These are phyloP conservation scores for Enteromius thamalakanensis DNA, from an alignment of 2,797 vertebrate species.

Conservation along the genomic window DNA sequence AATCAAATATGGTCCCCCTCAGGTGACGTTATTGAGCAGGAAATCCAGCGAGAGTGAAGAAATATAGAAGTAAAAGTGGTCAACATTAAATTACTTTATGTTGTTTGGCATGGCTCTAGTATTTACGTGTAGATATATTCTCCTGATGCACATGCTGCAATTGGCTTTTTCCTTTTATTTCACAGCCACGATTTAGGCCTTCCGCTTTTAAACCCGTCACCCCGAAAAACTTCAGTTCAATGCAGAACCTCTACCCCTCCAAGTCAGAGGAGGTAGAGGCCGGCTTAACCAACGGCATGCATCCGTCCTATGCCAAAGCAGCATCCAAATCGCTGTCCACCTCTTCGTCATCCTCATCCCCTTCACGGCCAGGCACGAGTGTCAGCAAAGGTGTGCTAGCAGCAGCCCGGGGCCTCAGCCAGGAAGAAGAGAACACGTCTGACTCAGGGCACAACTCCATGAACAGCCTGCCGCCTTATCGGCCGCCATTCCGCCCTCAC, in stretches of 20 bases:
- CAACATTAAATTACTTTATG: conserved; percentile 51
- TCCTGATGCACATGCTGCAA: not conserved
- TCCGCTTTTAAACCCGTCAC: conserved; percentile 90
- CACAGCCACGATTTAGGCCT: conserved; percentile 87
- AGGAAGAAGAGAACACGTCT: conserved; percentile 82
- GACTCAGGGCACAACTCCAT: conserved; percentile 93
- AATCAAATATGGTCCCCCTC: conserved; percentile 62
- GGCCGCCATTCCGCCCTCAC: conserved; percentile 84
- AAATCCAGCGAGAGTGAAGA: conserved; percentile 47
- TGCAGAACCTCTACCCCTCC: conserved; percentile 90
- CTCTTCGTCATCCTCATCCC: conserved; percentile 86
- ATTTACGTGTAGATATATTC: conserved; percentile 7
- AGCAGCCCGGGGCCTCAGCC: conserved; percentile 80
- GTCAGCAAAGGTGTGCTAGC: conserved; percentile 69
- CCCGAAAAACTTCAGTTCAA: conserved; percentile 90
- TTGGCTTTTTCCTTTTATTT: conserved; percentile 39
- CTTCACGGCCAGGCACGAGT: conserved; percentile 61
- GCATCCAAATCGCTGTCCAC: conserved; percentile 81
- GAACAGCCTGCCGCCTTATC: conserved; percentile 89
- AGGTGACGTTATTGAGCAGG: conserved; percentile 59
- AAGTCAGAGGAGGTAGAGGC: conserved; percentile 88
- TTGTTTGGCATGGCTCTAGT: conserved; percentile 27
- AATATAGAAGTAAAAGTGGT: conserved; percentile 57
- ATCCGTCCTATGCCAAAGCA: conserved; percentile 69
- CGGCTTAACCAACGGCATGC: conserved; percentile 79